Percentiles rank a stretch among this genome's conserved stretches.
phyloP scores from a whole-genome alignment of 2,888 invertebrate genomes.

The Branchipolynoe longqiensis region DNA sequence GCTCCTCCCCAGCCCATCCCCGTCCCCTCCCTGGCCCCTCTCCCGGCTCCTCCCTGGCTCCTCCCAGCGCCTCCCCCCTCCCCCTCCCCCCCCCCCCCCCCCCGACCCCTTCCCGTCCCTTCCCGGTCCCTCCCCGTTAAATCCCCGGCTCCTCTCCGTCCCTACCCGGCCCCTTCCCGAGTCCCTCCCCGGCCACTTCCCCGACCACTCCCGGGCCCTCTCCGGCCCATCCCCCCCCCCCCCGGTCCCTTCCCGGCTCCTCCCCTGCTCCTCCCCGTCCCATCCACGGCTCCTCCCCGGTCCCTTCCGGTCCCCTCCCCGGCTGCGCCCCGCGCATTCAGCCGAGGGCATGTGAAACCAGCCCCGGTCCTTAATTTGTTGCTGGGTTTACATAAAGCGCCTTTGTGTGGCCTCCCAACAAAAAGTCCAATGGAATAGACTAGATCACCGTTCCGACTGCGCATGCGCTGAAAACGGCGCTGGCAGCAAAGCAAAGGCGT shows the following conservation, averaged over 20 bases:
- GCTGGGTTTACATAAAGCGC: constrained; percentile 12
- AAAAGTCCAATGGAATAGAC: constrained; percentile 39
- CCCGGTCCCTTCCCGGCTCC: not conserved
- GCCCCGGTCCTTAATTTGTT: not conserved
- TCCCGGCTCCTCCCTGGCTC: no score
- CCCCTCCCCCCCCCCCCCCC: no score
- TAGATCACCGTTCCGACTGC: no score
- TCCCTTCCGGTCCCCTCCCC: not conserved
- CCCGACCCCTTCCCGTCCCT: no score
- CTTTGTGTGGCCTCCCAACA: constrained; percentile 30
- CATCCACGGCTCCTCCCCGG: not conserved
- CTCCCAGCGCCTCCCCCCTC: no score
- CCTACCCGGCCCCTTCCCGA: not conserved
- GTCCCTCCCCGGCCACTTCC: not conserved
- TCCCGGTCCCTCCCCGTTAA: no score
- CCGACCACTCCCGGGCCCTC: not conserved
- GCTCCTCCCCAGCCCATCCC: no score
- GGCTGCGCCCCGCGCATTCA: not conserved
- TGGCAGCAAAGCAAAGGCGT: no score
- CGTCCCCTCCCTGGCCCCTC: no score
- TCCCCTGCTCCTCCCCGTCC: not conserved
- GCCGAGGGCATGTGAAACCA: constrained; percentile 37
- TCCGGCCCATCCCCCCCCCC: not conserved
- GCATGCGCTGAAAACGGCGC: no score
- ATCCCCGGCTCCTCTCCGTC: no score